phyloP scores from a whole-genome alignment of 2,797 vertebrate genomes.

The Serranus cabrilla region DNA sequence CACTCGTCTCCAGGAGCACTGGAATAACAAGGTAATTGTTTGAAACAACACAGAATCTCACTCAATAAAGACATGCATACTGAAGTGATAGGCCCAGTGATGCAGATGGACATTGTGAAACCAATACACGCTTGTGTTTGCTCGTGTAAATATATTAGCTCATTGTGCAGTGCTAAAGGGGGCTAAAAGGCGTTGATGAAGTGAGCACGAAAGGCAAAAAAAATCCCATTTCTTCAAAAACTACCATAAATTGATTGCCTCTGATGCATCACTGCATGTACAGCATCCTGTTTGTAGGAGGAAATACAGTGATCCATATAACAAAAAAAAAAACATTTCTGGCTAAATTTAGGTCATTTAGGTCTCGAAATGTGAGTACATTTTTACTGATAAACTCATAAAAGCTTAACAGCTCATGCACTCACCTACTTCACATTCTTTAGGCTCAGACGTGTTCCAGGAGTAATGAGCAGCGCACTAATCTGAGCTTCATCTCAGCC shows the following conservation, averaged over 20 bases:
- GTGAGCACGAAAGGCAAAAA: slow-evolving; percentile 1
- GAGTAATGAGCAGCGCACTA: not conserved
- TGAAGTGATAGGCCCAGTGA: slow-evolving; percentile 39
- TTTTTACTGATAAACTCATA: not conserved
- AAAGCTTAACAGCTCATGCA: not conserved
- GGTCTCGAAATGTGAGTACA: not conserved
- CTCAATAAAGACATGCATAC: slow-evolving; percentile 16
- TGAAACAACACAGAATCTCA: slow-evolving; percentile 39
- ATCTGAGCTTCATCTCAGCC: slow-evolving; percentile 1
- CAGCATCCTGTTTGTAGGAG: not conserved
- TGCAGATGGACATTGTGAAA: slow-evolving; percentile 59
- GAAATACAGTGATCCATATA: not conserved
- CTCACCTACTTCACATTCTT: not conserved
- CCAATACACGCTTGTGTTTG: slow-evolving; percentile 31
- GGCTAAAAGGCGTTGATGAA: slow-evolving; percentile 21
- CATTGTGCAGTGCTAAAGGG: slow-evolving; percentile 6
- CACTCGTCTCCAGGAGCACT: slow-evolving; percentile 53
- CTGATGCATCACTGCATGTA: slow-evolving; percentile 4
- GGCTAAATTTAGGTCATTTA: slow-evolving; percentile 1
- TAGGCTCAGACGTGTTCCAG: not conserved
- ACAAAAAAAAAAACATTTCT: not conserved
- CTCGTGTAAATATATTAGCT: slow-evolving; percentile 41
- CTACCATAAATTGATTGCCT: slow-evolving; percentile 3
- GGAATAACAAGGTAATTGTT: slow-evolving; percentile 25
- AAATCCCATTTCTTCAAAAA: slow-evolving; percentile 26